These are phyloP conservation scores for Platalea minor DNA, from an alignment of 2,797 vertebrate genomes.

Conservation along the genomic window DNA sequence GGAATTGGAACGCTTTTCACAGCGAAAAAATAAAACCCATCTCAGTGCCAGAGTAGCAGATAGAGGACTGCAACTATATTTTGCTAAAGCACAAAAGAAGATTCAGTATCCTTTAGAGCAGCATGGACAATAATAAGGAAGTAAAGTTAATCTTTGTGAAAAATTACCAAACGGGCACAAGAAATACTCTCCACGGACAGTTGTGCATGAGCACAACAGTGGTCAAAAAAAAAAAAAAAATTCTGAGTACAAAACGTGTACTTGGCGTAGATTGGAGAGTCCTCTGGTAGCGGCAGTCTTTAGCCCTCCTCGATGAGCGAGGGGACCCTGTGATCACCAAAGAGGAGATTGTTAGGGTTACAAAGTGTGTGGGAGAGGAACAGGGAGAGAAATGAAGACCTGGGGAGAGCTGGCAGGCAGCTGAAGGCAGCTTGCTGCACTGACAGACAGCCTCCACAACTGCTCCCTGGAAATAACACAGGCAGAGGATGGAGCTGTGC, in stretches of 20 bases:
- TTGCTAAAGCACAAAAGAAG: background rate
- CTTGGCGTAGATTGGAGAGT: background rate
- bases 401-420: background rate
- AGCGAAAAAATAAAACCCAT: background rate
- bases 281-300: background rate
- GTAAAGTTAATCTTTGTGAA: background rate
- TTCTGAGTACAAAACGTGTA: background rate
- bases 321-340: background rate
- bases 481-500: background rate
- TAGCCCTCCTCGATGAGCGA: background rate
- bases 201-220: background rate
- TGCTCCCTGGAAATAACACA: conserved; percentile 1
- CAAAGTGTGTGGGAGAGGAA: background rate
- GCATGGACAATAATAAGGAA: background rate
- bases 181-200: background rate
- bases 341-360: background rate
- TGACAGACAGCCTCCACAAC: background rate
- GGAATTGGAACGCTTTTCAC: background rate
- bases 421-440: background rate
- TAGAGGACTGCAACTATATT: background rate
- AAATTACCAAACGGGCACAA: background rate
- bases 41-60: background rate
- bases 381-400: background rate
- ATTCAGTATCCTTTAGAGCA: background rate
- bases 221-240: background rate